These are phyloP conservation scores for Ceyx cyanopectus DNA, from an alignment of 2,113 vertebrate species.

Conservation along the genomic window DNA sequence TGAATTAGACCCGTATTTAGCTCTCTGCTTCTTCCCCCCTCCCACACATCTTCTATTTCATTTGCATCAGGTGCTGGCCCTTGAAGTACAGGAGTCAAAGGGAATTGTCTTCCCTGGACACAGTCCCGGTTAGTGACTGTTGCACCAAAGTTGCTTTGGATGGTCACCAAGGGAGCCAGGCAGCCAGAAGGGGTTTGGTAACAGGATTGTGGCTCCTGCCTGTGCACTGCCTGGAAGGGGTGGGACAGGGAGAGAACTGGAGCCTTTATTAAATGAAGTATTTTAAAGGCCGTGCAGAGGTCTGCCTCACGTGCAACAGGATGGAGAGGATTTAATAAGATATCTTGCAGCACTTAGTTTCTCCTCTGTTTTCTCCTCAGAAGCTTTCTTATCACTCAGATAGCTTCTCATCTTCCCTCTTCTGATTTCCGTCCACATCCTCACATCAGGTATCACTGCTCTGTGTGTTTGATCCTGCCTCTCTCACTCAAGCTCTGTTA, in stretches of 20 bases:
- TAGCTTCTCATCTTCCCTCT: conserved; percentile 98
- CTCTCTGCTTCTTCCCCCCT: neutral
- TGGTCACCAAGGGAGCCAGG: neutral
- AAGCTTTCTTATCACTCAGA: conserved; percentile 97
- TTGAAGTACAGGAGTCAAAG: neutral
- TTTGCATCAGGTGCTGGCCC: neutral
- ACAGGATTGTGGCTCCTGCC: neutral
- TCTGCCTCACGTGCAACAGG: neutral
- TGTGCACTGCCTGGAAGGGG: neutral
- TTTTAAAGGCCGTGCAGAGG: neutral
- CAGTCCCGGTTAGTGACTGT: neutral
- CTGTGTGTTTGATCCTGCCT: conserved; percentile 38
- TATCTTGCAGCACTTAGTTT: conserved; percentile 40
- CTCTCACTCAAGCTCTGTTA: conserved; percentile 41
- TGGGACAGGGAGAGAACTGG: neutral
- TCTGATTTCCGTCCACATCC: conserved; percentile 86
- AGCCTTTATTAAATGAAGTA: neutral
- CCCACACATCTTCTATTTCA: neutral
- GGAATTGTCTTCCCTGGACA: neutral
- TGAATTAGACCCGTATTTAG: neutral
- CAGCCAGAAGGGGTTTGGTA: neutral
- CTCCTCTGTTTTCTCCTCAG: conserved; percentile 81
- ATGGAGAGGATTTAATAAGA: neutral
- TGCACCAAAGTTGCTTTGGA: neutral
- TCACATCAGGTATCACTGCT: conserved; percentile 87